phyloP scores from a whole-genome alignment of 1,140 invertebrate species.

The Caenorhabditis briggsae region DNA sequence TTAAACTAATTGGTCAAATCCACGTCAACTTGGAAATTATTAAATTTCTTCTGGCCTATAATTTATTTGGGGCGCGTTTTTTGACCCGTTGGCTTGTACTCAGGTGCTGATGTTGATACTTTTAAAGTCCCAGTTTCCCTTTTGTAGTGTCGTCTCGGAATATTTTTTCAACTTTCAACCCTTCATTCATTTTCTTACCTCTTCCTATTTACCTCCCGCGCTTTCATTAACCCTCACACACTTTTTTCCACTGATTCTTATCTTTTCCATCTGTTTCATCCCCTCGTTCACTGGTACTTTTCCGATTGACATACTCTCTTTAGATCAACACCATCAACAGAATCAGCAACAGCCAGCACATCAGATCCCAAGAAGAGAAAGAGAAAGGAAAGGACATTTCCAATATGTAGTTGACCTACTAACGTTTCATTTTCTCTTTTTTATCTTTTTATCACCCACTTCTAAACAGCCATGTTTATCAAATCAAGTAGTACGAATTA shows the following conservation, averaged over 20 bases:
- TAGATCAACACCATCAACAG: not conserved
- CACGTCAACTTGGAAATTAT: too few species aligned
- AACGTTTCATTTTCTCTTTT: conserved; percentile 53
- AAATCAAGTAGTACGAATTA: conserved; percentile 27
- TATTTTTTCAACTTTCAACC: not conserved
- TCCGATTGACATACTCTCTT: conserved; percentile 46
- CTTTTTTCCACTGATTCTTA: conserved; percentile 21
- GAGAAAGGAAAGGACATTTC: not conserved
- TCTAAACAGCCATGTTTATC: conserved; percentile 24
- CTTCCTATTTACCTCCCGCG: not conserved
- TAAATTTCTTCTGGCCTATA: too few species aligned
- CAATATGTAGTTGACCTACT: conserved; percentile 49
- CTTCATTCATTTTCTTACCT: not conserved
- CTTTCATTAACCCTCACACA: conserved; percentile 26
- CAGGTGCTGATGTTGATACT: too few species aligned
- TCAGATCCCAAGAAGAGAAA: not conserved
- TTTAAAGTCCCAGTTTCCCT: too few species aligned
- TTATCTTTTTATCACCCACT: conserved; percentile 49
- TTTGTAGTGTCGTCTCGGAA: not conserved
- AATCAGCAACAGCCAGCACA: not conserved
- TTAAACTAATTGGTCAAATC: too few species aligned
- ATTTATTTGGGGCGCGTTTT: too few species aligned
- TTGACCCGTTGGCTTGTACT: too few species aligned
- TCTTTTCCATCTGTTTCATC: not conserved
- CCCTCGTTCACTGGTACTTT: conserved; percentile 40